These are phyloP conservation scores for Rallus crepitans DNA, from an alignment of 2,797 vertebrate species.

Conservation along the genomic window DNA sequence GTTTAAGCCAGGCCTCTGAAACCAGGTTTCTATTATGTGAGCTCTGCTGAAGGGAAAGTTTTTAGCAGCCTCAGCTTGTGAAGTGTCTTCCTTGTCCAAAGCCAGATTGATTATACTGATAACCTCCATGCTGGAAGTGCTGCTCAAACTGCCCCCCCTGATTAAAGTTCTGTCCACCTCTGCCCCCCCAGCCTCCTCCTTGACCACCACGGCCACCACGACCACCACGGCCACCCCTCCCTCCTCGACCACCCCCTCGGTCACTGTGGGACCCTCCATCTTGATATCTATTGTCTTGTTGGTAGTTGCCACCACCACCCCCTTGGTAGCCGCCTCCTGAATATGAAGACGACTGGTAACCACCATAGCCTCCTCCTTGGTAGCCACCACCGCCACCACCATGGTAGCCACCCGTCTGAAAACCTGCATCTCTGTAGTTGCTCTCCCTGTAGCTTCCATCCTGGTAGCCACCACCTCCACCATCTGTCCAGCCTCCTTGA, in stretches of 20 bases:
- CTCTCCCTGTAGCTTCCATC: conserved; percentile 84
- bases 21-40: conserved; percentile 78
- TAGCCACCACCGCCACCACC: conserved; percentile 78
- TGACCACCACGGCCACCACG: conserved; percentile 84
- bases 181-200: conserved; percentile 91
- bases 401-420: conserved; percentile 84
- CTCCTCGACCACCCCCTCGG: conserved; percentile 81
- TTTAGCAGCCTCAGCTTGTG: conserved; percentile 87
- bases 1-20: conserved; percentile 61
- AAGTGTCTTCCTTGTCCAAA: conserved; percentile 95
- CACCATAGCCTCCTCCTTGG: conserved; percentile 84
- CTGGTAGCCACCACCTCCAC: conserved; percentile 80
- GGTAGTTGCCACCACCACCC: conserved; percentile 74
- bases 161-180: conserved; percentile 93
- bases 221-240: conserved; percentile 78
- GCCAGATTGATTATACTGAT: conserved; percentile 95
- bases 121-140: conserved; percentile 97
- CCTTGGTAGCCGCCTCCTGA: conserved; percentile 85
- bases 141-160: conserved; percentile 98
- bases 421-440: conserved; percentile 83
- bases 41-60: conserved; percentile 79
- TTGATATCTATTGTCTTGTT: conserved; percentile 85
- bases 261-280: conserved; percentile 84
- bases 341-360: conserved; percentile 85
- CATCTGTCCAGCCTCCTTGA: conserved; percentile 85